Conservation (phyloP, 2,888 invertebrate genomes). For the Conchocele bisecta region DNA sequence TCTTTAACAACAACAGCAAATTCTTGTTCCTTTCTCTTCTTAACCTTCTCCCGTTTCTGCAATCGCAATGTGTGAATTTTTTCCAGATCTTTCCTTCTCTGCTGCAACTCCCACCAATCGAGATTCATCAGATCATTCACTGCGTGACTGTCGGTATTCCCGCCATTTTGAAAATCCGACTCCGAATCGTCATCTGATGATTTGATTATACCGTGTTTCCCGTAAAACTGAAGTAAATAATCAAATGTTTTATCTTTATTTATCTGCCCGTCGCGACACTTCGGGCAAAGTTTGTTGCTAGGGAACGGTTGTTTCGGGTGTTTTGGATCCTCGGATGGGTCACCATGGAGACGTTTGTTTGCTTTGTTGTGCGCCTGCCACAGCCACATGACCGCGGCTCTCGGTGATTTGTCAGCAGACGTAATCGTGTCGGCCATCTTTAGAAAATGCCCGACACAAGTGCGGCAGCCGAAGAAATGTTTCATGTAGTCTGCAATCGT, state of each 20-base stretch:
- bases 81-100: constrained; percentile 67
- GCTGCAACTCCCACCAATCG: constrained; percentile 77
- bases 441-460: constrained; percentile 95
- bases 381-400: constrained; percentile 93
- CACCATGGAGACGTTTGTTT: constrained; percentile 93
- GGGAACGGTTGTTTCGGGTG: constrained; percentile 97
- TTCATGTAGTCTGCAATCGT: constrained; percentile 87
- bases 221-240: constrained; percentile 71
- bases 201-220: constrained; percentile 59
- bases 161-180: neutral
- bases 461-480: constrained; percentile 96
- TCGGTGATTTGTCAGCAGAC: constrained; percentile 87
- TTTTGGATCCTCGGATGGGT: constrained; percentile 93
- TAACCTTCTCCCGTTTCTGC: constrained; percentile 49
- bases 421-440: constrained; percentile 90
- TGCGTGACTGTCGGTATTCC: neutral
- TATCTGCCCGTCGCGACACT: constrained; percentile 66
- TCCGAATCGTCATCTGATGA: constrained; percentile 10
- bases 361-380: constrained; percentile 96
- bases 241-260: constrained; percentile 62
- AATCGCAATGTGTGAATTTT: constrained; percentile 59
- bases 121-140: constrained; percentile 39
- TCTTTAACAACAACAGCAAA: constrained; percentile 10
- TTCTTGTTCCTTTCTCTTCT: constrained; percentile 25
- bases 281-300: constrained; percentile 86